phyloP scores from a whole-genome alignment of 2,888 invertebrate genomes.

The Pseudococcus jackbeardsleyi region DNA sequence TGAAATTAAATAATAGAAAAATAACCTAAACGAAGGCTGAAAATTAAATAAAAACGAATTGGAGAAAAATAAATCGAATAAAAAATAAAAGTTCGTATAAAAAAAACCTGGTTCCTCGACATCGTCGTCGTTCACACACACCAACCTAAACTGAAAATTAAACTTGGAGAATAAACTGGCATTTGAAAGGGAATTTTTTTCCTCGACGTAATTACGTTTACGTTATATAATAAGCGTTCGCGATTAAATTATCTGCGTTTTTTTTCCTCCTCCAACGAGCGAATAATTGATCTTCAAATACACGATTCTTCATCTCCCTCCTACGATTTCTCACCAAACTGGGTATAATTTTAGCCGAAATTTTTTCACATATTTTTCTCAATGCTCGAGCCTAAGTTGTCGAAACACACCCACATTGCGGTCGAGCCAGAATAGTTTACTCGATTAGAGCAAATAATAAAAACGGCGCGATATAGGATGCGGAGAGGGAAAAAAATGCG shows the following conservation, averaged over 20 bases:
- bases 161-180: background rate
- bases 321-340: background rate
- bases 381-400: background rate
- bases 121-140: background rate
- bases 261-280: constrained; percentile 5
- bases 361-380: background rate
- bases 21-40: constrained; percentile 7
- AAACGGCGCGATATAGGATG: background rate
- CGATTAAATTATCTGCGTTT: constrained; percentile 30
- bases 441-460: background rate
- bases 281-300: constrained; percentile 23
- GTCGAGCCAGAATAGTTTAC: background rate
- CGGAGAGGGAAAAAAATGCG: background rate
- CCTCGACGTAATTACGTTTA: constrained; percentile 30
- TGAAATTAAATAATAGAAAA: constrained; percentile 38
- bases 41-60: constrained; percentile 17
- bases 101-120: background rate
- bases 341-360: background rate
- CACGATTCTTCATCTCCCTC: background rate
- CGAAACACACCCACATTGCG: background rate
- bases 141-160: background rate
- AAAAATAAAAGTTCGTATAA: background rate
- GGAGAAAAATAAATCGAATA: constrained; percentile 38
- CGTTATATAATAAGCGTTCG: background rate
- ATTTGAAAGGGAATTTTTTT: constrained; percentile 25